These are phyloP conservation scores for Ptychochromis oligacanthus DNA, from an alignment of 2,113 vertebrate species.

Conservation along the genomic window DNA sequence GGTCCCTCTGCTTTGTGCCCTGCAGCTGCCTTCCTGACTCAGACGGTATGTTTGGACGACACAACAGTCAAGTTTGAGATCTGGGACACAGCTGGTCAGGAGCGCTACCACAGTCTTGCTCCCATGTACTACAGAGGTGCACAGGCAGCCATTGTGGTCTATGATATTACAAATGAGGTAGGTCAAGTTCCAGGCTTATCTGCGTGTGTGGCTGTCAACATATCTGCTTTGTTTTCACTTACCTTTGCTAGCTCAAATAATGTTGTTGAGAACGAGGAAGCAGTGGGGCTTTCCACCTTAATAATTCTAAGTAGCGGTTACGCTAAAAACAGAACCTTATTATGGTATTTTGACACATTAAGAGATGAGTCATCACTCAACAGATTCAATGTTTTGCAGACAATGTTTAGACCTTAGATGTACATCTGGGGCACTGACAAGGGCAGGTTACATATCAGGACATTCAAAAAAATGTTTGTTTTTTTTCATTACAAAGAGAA, in stretches of 20 bases:
- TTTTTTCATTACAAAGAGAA: background rate
- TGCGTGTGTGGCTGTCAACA: background rate
- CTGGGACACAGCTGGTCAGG: constrained; percentile 99
- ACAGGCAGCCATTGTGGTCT: constrained; percentile 98
- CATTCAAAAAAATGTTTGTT: background rate
- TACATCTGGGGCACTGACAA: background rate
- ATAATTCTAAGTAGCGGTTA: background rate
- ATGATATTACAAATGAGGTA: constrained; percentile 98
- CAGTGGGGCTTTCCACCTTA: background rate
- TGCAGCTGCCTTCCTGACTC: constrained; percentile 98
- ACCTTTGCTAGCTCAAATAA: background rate
- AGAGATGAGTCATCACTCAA: constrained; percentile 10
- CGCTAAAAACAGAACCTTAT: constrained; percentile 6
- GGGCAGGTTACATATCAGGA: rapidly evolving
- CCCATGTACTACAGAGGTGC: constrained; percentile 99
- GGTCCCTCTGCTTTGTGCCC: constrained; percentile 39
- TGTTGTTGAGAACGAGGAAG: background rate
- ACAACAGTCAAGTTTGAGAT: constrained; percentile 99
- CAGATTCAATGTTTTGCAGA: background rate
- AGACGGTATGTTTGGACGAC: constrained; percentile 98
- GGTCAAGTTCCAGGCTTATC: constrained; percentile 35
- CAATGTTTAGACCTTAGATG: background rate
- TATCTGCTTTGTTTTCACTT: background rate
- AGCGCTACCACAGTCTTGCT: constrained; percentile 98
- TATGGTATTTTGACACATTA: background rate